These are phyloP conservation scores for Phymastichus coffea DNA, from an alignment of 1,140 invertebrate species.

Conservation along the genomic window DNA sequence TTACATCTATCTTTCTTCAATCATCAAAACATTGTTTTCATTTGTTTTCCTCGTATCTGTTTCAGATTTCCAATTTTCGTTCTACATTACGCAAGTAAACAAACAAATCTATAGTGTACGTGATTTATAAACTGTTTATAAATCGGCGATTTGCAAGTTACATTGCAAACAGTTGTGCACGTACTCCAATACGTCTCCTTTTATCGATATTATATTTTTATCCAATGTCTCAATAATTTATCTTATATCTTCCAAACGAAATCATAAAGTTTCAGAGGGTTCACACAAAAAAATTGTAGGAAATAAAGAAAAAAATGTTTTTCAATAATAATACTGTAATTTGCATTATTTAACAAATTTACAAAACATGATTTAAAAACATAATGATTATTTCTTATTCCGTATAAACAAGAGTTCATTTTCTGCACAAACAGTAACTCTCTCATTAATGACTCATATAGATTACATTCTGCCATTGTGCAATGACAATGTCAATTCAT, in stretches of 20 bases:
- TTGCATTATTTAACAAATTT: slow-evolving; percentile 11
- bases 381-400: neutral
- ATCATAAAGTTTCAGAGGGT: neutral
- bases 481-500: neutral
- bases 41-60: neutral
- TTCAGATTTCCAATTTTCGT: slow-evolving; percentile 31
- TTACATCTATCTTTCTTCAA: neutral
- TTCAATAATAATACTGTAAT: slow-evolving; percentile 8
- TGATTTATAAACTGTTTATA: slow-evolving; percentile 13
- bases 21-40: neutral
- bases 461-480: slow-evolving; percentile 5
- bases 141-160: slow-evolving; percentile 7
- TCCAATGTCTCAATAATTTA: too few relatives aligned
- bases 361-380: slow-evolving; percentile 3
- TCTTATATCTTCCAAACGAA: neutral
- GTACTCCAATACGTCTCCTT: neutral
- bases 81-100: slow-evolving; percentile 12
- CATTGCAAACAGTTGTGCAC: slow-evolving; percentile 7
- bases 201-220: too few relatives aligned
- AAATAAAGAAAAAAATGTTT: neutral
- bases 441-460: neutral
- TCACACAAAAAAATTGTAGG: neutral
- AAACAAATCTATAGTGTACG: neutral
- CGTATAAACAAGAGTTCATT: neutral
- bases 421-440: neutral